Conservation (phyloP, 2,113 vertebrate species). For the Dunckerocampus dactyliophorus region DNA sequence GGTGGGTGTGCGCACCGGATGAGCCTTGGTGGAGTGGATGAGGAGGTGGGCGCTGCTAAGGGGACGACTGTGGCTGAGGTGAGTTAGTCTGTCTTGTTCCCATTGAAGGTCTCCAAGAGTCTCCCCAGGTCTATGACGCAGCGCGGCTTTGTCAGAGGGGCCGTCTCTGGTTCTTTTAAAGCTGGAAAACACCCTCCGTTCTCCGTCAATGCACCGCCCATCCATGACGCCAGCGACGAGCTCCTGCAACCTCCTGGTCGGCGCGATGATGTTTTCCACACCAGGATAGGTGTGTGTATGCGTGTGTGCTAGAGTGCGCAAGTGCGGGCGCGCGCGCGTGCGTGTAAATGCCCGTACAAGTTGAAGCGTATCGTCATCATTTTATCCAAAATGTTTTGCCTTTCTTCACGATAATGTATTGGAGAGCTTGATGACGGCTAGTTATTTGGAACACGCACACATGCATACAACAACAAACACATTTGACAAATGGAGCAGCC, state of each 20-base stretch:
- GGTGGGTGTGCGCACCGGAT: constrained; percentile 3
- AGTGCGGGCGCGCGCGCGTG: neutral
- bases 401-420: too few species aligned
- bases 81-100: constrained; percentile 41
- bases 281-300: constrained; percentile 45
- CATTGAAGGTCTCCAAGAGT: constrained; percentile 61
- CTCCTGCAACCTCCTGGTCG: constrained; percentile 63
- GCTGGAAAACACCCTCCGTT: constrained; percentile 85
- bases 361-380: neutral
- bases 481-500: too few species aligned
- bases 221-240: constrained; percentile 73
- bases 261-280: constrained; percentile 50
- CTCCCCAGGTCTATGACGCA: constrained; percentile 81
- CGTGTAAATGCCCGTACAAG: neutral
- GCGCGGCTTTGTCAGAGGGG: constrained; percentile 70
- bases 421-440: too few species aligned
- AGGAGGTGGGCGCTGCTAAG: constrained; percentile 18
- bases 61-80: constrained; percentile 30
- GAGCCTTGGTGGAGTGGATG: neutral
- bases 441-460: too few species aligned
- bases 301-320: neutral
- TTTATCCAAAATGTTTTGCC: too few species aligned
- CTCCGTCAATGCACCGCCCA: constrained; percentile 76
- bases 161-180: constrained; percentile 86
- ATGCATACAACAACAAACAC: too few species aligned